phyloP scores from a whole-genome alignment of 2,113 vertebrate genomes.

The Plecotus auritus region DNA sequence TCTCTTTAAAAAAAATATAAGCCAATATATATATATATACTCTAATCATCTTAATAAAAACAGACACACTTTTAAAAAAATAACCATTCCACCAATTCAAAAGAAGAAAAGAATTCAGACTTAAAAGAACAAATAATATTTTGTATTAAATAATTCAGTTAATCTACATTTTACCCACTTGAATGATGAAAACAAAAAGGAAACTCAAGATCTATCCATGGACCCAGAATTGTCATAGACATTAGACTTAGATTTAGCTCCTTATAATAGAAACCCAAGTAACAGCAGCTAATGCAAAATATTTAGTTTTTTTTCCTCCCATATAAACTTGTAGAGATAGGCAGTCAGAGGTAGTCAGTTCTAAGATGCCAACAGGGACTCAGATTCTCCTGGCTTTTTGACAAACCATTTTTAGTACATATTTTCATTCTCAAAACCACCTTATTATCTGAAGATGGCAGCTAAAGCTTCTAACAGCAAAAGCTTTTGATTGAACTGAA shows the following conservation, averaged over 20 bases:
- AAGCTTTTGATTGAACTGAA: background rate
- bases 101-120: background rate
- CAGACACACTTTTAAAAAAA: background rate
- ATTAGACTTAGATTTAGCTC: background rate
- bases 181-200: background rate
- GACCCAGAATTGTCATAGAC: background rate
- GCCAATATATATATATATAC: background rate
- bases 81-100: background rate
- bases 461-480: background rate
- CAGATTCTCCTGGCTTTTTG: background rate
- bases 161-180: background rate
- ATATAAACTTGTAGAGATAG: background rate
- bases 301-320: background rate
- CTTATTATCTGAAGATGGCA: background rate
- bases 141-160: background rate
- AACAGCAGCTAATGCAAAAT: background rate
- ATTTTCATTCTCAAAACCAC: background rate
- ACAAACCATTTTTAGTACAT: background rate
- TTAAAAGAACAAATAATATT: background rate
- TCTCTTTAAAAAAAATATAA: background rate
- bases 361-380: background rate
- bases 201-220: background rate
- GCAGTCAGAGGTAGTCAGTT: background rate
- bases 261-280: background rate
- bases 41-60: background rate